phyloP scores from a whole-genome alignment of 2,888 invertebrate species.

The Gisinianus flammeolus region DNA sequence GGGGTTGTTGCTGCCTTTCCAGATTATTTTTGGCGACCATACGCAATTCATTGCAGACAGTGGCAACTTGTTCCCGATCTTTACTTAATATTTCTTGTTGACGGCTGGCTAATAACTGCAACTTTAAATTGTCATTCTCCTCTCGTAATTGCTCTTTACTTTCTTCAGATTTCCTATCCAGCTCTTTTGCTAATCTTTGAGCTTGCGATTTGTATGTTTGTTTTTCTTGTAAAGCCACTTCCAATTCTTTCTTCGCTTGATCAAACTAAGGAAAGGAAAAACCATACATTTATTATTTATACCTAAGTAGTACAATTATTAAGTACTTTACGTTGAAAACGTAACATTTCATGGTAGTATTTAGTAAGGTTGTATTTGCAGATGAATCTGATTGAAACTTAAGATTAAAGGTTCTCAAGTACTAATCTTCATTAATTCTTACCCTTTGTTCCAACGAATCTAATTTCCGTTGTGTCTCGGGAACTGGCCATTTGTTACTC shows the following conservation, averaged over 20 bases:
- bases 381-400: too few relatives aligned
- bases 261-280: slow-evolving; percentile 10
- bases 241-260: slow-evolving; percentile 12
- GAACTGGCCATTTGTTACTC: slow-evolving; percentile 18
- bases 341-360: not conserved
- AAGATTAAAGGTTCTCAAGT: too few relatives aligned
- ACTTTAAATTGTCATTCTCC: slow-evolving; percentile 30
- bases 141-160: not conserved
- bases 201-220: slow-evolving; percentile 8
- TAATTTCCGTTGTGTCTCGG: slow-evolving; percentile 1
- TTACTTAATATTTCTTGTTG: slow-evolving; percentile 17
- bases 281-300: too few relatives aligned
- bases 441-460: slow-evolving; percentile 33
- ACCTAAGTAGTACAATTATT: too few relatives aligned
- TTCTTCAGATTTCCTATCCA: slow-evolving; percentile 11
- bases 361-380: too few relatives aligned
- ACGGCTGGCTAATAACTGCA: slow-evolving; percentile 11
- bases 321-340: not conserved
- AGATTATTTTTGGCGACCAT: not conserved
- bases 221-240: not conserved
- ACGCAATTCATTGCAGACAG: slow-evolving; percentile 12
- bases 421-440: too few relatives aligned
- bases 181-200: slow-evolving; percentile 11
- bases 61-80: slow-evolving; percentile 9
- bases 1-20: not conserved